These are phyloP conservation scores for Synanthedon tipuliformis DNA, from an alignment of 2,888 invertebrate genomes.

Conservation along the genomic window DNA sequence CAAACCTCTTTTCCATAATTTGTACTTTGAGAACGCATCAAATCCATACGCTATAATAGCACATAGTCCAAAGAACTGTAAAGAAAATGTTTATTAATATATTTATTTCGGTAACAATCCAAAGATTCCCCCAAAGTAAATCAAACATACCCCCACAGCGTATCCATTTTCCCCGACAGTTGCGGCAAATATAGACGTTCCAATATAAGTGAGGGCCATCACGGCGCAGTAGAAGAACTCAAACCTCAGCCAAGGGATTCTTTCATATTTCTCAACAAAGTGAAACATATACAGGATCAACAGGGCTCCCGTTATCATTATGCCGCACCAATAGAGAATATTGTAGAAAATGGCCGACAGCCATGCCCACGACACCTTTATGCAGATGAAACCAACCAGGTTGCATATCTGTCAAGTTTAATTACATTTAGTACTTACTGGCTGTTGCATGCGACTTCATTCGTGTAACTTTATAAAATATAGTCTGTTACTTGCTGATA, in stretches of 20 bases:
- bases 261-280: constrained; percentile 83
- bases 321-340: constrained; percentile 82
- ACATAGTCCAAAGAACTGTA: constrained; percentile 88
- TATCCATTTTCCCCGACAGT: constrained; percentile 72
- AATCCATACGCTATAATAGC: constrained; percentile 83
- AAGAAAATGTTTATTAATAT: constrained; percentile 6
- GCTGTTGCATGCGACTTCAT: too few species aligned
- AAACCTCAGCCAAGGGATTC: constrained; percentile 85
- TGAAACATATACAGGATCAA: constrained; percentile 84
- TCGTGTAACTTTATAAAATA: too few species aligned
- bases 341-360: constrained; percentile 81
- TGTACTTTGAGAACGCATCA: constrained; percentile 85
- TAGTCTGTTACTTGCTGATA: too few species aligned
- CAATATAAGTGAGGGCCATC: constrained; percentile 78
- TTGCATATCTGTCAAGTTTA: constrained; percentile 69
- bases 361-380: constrained; percentile 73
- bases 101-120: too few species aligned
- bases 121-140: too few species aligned
- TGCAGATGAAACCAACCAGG: constrained; percentile 84
- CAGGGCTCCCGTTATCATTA: constrained; percentile 80
- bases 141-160: constrained; percentile 78
- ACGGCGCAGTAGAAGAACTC: constrained; percentile 80
- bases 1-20: constrained; percentile 74
- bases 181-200: constrained; percentile 79
- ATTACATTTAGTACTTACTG: too few species aligned